Conservation (phyloP, 92 coral and sea anemone genomes). For the Heteractis magnifica region DNA sequence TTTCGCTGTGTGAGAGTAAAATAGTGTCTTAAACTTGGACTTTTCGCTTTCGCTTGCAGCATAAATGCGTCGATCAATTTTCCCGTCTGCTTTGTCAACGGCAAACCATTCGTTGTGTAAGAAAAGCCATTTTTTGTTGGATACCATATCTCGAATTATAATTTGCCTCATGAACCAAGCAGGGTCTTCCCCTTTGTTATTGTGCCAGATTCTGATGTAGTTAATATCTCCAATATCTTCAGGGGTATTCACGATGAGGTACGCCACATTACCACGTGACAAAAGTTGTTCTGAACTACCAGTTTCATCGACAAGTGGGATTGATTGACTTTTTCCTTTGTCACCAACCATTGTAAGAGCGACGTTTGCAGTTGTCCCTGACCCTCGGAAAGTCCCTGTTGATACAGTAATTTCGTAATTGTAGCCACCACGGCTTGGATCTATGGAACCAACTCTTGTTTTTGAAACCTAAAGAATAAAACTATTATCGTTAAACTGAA, state of each 20-base stretch:
- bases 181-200: constrained; percentile 52
- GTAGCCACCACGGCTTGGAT: neutral
- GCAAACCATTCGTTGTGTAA: constrained; percentile 73
- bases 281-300: constrained; percentile 33
- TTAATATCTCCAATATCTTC: constrained; percentile 43
- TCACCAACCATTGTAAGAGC: constrained; percentile 43
- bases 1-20: constrained; percentile 56
- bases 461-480: neutral
- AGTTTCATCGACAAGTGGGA: constrained; percentile 39
- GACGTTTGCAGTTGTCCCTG: constrained; percentile 61
- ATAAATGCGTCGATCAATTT: constrained; percentile 44
- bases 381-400: constrained; percentile 55
- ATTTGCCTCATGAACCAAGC: constrained; percentile 56
- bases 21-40: constrained; percentile 56
- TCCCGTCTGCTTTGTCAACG: constrained; percentile 71
- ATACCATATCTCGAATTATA: constrained; percentile 45
- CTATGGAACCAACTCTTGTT: neutral
- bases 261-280: constrained; percentile 61
- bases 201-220: constrained; percentile 60
- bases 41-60: constrained; percentile 53
- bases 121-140: constrained; percentile 49
- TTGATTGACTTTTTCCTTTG: constrained; percentile 38
- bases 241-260: constrained; percentile 47
- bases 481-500: neutral
- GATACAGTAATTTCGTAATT: constrained; percentile 38